Base-by-base conservation (phyloP, 2,113 vertebrate genomes). In the Nothocercus nigrocapillus region DNA sequence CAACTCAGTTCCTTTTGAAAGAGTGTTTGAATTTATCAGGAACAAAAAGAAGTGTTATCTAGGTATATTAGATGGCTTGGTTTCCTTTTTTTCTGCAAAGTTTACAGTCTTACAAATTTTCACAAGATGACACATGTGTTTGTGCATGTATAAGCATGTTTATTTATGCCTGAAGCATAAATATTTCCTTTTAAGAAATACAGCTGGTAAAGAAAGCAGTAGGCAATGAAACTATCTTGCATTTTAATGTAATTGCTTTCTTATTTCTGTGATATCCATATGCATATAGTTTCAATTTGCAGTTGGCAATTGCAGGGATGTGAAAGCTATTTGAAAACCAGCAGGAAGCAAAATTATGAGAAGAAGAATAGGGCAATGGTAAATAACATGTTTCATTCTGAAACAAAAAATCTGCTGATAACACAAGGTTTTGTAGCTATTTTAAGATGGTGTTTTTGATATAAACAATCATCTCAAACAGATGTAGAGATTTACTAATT, bases 271-370 rank as follows among this genome's bases (percentile, higher is more conserved):
- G 9, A 73, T 77, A 88, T 36, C 64, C 78, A 47, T 86, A 92
- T 88, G 64, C 64, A 92, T 85, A 24, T 68, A 88, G 88, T 95
- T 94, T 85, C 81, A 78, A 76, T 81, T 95, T 94, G 28, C 64
- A 91, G 64, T 8, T 91, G 63, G 40, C 80, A 92, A 78, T 42
- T 94, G 67, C 53, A 96, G 70, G 38, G 49, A 76, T 61, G 34
- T 49, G 85, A 91, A 91, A 92, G 61, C 80, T 88, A 79, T 88
- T 72, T 82, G 66, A 88, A 96, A 95, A 51, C 3, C 93, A 93
- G 72, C 63, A 91, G 75, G 78, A 93, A 85, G 42, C 53, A 94
- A 54, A 89, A 94, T 32, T 70, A 76, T 22, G 30, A 61, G 85
- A 88, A 90, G 67, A 73, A 69, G 30, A 85, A 61, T 24, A 82